Conservation (phyloP, 2,797 vertebrate species). For the Silurus lanzhouensis region DNA sequence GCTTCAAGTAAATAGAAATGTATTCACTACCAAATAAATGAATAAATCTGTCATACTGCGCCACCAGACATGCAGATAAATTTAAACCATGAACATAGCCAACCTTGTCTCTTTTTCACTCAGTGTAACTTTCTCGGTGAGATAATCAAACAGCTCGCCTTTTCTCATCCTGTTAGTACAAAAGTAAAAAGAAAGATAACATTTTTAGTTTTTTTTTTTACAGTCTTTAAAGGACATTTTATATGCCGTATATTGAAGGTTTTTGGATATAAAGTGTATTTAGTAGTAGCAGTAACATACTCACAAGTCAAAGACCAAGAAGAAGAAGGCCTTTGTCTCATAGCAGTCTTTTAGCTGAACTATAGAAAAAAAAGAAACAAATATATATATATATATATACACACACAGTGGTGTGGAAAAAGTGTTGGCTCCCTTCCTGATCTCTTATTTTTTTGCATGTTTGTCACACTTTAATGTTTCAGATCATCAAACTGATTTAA, state of each 20-base stretch:
- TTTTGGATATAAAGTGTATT: neutral
- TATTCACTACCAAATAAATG: neutral
- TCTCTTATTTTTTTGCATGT: too few relatives aligned
- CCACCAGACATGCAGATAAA: neutral
- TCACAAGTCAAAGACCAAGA: constrained; percentile 97
- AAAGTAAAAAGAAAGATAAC: neutral
- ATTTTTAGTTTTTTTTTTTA: neutral
- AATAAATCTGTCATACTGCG: neutral
- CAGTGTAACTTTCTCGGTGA: constrained; percentile 95
- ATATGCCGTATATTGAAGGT: neutral
- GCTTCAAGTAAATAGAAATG: too few relatives aligned
- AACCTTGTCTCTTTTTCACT: constrained; percentile 97
- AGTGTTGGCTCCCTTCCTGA: too few relatives aligned
- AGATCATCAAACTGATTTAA: too few relatives aligned
- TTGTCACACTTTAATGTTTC: too few relatives aligned
- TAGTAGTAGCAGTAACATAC: constrained; percentile 61
- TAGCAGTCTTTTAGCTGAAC: constrained; percentile 96
- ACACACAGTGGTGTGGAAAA: too few relatives aligned
- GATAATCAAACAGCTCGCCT: constrained; percentile 97
- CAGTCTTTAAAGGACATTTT: neutral
- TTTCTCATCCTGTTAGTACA: constrained; percentile 84
- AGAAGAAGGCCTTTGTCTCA: constrained; percentile 93
- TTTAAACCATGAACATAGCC: constrained; percentile 38
- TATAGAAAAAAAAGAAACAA: constrained; percentile 69
- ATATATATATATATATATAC: neutral